These are phyloP conservation scores for Eidolon helvum DNA, from an alignment of 2,113 vertebrate genomes.

Conservation along the genomic window DNA sequence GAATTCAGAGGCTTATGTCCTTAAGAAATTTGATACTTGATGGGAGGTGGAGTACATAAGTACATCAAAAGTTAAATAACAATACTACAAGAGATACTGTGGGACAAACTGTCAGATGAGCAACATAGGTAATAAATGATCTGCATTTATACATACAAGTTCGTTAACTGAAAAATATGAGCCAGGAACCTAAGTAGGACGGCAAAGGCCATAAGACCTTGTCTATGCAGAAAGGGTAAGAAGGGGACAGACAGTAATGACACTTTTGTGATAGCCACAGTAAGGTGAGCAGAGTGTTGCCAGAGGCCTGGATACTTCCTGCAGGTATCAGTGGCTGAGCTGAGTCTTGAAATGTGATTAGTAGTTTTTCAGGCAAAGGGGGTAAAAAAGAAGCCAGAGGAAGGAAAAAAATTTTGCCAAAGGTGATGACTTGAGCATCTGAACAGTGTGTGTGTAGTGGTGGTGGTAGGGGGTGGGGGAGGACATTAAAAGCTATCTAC, in stretches of 20 bases:
- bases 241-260: neutral
- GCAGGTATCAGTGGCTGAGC: neutral
- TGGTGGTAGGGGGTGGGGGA: too few relatives aligned
- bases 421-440: neutral
- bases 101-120: neutral
- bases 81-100: too few relatives aligned
- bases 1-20: neutral
- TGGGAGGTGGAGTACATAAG: too few relatives aligned
- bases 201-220: neutral
- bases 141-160: neutral
- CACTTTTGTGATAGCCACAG: neutral
- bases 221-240: neutral
- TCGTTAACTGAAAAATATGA: neutral
- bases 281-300: accelerated
- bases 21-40: neutral
- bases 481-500: neutral
- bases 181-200: neutral
- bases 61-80: neutral
- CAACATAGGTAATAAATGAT: neutral
- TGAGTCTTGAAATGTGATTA: neutral
- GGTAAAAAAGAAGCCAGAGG: neutral
- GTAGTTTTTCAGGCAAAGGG: neutral
- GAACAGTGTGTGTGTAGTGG: too few relatives aligned
- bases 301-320: accelerated
- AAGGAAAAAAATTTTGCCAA: neutral